phyloP scores from a whole-genome alignment of 1,140 invertebrate genomes.

The Drosophila pectinifera region DNA sequence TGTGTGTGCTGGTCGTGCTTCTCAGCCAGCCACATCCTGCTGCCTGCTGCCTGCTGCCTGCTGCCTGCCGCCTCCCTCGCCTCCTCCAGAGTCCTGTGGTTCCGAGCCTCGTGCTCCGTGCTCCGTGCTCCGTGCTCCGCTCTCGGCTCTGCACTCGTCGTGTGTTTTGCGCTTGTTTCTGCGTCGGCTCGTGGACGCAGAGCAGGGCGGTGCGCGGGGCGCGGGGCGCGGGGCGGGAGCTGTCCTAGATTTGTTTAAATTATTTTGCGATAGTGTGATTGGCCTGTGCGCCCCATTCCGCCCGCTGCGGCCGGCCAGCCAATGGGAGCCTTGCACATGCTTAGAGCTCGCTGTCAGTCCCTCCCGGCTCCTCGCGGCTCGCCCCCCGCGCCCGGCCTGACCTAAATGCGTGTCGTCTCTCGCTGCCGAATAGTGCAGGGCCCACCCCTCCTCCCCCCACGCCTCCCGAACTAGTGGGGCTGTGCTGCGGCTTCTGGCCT shows the following conservation, averaged over 20 bases:
- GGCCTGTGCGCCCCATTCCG: conserved; percentile 65
- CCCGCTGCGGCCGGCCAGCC: conserved; percentile 62
- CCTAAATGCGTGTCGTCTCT: conserved; percentile 70
- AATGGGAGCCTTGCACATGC: conserved; percentile 80
- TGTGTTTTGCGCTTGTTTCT: conserved; percentile 46
- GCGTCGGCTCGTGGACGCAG: conserved; percentile 34
- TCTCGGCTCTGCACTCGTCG: conserved; percentile 32
- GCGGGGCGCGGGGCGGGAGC: conserved; percentile 6
- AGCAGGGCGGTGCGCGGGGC: conserved; percentile 17
- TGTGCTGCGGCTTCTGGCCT: conserved; percentile 8
- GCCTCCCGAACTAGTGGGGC: conserved; percentile 1
- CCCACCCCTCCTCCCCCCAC: no score
- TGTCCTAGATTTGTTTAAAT: conserved; percentile 85
- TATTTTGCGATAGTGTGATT: conserved; percentile 85
- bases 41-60: background rate
- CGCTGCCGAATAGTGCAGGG: conserved; percentile 71
- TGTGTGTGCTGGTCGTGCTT: conserved; percentile 18
- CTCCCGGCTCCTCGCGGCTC: background rate
- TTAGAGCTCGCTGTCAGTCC: conserved; percentile 60
- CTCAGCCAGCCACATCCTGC: conserved; percentile 22
- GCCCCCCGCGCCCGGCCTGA: conserved; percentile 26
- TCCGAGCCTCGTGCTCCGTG: no score
- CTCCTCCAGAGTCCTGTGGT: no score
- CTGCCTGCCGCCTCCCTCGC: conserved; percentile 1
- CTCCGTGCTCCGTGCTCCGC: background rate